Conservation (phyloP, 2,113 vertebrate species). For the Prinia subflava region DNA sequence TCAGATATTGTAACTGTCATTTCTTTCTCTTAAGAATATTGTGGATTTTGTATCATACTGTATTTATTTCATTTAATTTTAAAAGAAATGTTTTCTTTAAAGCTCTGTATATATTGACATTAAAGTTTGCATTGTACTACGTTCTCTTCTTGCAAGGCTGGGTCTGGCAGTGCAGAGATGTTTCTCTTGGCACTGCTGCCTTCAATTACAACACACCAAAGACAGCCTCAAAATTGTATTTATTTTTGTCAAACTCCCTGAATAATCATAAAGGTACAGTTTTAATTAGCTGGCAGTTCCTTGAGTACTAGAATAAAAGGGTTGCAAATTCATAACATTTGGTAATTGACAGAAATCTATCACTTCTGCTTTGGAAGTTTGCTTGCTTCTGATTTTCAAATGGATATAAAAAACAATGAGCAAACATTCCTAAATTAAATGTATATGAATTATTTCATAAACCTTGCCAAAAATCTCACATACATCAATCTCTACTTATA, state of each 20-base stretch:
- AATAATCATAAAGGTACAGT: slow-evolving; percentile 47
- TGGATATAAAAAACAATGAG: background rate
- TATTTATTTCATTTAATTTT: slow-evolving; percentile 96
- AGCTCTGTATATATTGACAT: slow-evolving; percentile 91
- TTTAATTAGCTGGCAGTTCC: slow-evolving; percentile 64
- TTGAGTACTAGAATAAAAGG: slow-evolving; percentile 64
- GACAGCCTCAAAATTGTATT: slow-evolving; percentile 60
- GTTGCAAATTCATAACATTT: slow-evolving; percentile 55
- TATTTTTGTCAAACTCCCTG: slow-evolving; percentile 66
- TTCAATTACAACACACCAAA: slow-evolving; percentile 65
- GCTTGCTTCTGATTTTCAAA: background rate
- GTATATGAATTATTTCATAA: slow-evolving; percentile 8
- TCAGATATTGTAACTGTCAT: slow-evolving; percentile 61
- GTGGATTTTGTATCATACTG: slow-evolving; percentile 93
- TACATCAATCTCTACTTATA: background rate
- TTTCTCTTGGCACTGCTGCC: slow-evolving; percentile 44
- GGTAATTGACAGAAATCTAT: slow-evolving; percentile 50
- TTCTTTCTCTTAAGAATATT: slow-evolving; percentile 80
- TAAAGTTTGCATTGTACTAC: slow-evolving; percentile 83
- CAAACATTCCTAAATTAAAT: slow-evolving; percentile 23
- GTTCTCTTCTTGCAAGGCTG: slow-evolving; percentile 58
- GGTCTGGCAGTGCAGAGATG: slow-evolving; percentile 42
- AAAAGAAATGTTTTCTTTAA: slow-evolving; percentile 92
- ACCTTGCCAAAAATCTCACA: background rate
- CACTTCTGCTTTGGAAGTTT: slow-evolving; percentile 37